Evolutionary conservation across 2,888 invertebrate genomes (phyloP), one percentile per base, ranked within the genome.

Genomic region (Beris morrisii): DNA sequence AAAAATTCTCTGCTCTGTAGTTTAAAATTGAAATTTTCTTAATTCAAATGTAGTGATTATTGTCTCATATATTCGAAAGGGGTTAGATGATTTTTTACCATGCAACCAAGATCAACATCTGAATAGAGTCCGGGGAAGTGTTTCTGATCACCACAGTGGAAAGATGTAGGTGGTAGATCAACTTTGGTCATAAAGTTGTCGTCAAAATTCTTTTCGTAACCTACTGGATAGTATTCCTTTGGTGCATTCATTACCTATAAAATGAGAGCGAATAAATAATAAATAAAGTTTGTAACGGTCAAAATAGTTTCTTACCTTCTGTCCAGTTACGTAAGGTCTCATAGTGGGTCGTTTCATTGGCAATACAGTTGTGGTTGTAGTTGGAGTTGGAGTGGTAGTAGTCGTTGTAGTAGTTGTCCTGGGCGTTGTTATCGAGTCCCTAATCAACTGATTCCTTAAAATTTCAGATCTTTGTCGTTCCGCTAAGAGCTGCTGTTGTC

Each of bases 111-210:
- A 80, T 90, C 90, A 74, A 92, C 91, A 73, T 94, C 94, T 0
- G 91, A 93, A 72, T 94, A 94, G 11, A 94, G 82, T 46, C 94
- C 94, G 0, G 94, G 94, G 76, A 94, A 93, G 79, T 93, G 93
- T 75, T 93, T 93, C 77, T 94, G 94, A 74, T 92, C 90, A 0
- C 92, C 91, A 75, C 94, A 94, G 70, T 90, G 88, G 80, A 94
- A 94, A 67, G 84, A 88, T 0, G 94, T 93, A 46, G 89, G 89
- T 0, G 93, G 93, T 28, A 93, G 81, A 74, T 92, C 92, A 0
- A 93, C 93, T 72, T 91, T 88, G 0, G 93, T 89, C 66, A 88
- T 88, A 77, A 93, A 93, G 74, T 92, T 91, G 74, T 93, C 93
- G 74, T 93, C 93, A 74, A 92, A 93, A 78, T 93, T 92, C 80